Percentiles rank a stretch among this genome's conserved stretches.
Conservation (phyloP, 2,888 invertebrate species). For the Trissonchulus sp. region DNA sequence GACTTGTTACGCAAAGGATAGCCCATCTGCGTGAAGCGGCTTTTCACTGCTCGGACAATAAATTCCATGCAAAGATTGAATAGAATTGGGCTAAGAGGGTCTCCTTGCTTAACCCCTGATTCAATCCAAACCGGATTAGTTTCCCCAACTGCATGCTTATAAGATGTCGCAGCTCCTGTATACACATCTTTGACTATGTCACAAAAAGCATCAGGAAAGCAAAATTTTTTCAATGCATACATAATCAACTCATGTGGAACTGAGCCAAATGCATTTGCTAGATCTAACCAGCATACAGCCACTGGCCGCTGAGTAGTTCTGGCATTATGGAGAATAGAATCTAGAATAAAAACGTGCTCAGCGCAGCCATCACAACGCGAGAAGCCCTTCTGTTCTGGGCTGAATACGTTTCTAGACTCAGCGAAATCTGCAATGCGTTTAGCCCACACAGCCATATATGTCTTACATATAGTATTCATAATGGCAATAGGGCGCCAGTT, state of each 20-base stretch:
- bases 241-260: slow-evolving; percentile 46
- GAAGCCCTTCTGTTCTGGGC: slow-evolving; percentile 52
- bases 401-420: no score
- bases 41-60: slow-evolving; percentile 32
- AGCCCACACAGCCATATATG: slow-evolving; percentile 31
- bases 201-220: not conserved
- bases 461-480: slow-evolving; percentile 37
- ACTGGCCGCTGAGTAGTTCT: no score
- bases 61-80: slow-evolving; percentile 50
- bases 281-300: slow-evolving; percentile 51
- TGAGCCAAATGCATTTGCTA: slow-evolving; percentile 52
- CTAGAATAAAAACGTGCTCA: slow-evolving; percentile 38
- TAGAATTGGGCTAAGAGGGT: slow-evolving; percentile 47
- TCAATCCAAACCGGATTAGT: slow-evolving; percentile 35
- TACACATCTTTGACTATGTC: slow-evolving; percentile 27
- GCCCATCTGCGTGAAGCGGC: not conserved
- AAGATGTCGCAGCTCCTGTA: slow-evolving; percentile 5
- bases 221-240: slow-evolving; percentile 15
- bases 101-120: slow-evolving; percentile 49
- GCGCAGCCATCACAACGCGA: slow-evolving; percentile 42
- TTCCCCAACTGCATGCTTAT: slow-evolving; percentile 28
- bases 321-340: no score
- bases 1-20: not conserved
- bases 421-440: not conserved
- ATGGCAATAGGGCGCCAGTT: slow-evolving; percentile 44